Percentiles rank a stretch among this genome's conserved stretches.
Conservation (phyloP, 2,888 invertebrate species). For the Leptinotarsa peninsularis region DNA sequence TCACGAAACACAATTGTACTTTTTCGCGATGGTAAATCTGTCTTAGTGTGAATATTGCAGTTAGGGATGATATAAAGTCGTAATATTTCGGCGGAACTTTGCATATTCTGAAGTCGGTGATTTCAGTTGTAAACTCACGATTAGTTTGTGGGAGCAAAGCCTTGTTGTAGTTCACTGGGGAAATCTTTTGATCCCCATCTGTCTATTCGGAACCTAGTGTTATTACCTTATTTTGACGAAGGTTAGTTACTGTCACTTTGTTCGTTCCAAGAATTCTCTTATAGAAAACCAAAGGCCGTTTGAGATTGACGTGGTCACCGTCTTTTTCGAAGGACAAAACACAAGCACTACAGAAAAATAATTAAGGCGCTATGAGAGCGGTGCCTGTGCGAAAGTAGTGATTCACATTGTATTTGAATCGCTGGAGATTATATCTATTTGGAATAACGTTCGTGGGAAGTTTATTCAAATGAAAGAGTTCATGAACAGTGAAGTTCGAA, state of each 20-base stretch:
- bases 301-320: neutral
- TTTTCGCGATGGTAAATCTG: slow-evolving; percentile 46
- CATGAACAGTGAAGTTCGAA: too few species aligned
- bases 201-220: slow-evolving; percentile 53
- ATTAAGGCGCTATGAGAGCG: too few species aligned
- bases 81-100: slow-evolving; percentile 53
- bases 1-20: slow-evolving; percentile 45
- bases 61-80: slow-evolving; percentile 47
- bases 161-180: slow-evolving; percentile 59
- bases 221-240: slow-evolving; percentile 53
- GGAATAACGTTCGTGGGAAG: too few species aligned
- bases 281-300: neutral
- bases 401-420: too few species aligned
- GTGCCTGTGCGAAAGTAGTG: too few species aligned
- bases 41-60: slow-evolving; percentile 45
- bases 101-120: slow-evolving; percentile 53
- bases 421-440: too few species aligned
- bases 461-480: too few species aligned
- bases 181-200: slow-evolving; percentile 58
- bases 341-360: too few species aligned
- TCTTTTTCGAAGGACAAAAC: too few species aligned
- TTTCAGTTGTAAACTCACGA: slow-evolving; percentile 59
- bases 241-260: slow-evolving; percentile 53
- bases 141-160: slow-evolving; percentile 50
- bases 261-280: neutral